These are phyloP conservation scores for Thera britannica DNA, from an alignment of 2,888 invertebrate species.

Conservation along the genomic window DNA sequence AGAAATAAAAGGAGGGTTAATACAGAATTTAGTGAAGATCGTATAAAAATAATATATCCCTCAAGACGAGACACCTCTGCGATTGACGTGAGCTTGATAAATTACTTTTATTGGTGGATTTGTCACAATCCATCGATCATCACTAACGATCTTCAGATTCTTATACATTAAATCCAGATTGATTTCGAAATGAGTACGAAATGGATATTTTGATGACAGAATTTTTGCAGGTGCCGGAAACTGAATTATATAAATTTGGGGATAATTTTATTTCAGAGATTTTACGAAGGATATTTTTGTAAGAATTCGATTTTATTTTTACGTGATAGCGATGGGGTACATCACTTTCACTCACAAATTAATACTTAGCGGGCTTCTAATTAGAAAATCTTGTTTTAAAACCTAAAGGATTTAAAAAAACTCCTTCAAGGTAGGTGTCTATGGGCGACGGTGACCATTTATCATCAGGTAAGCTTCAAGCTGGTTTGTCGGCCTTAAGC, in stretches of 20 bases:
- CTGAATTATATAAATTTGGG: background rate
- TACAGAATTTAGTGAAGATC: background rate
- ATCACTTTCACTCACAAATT: too few relatives aligned
- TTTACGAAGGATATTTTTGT: background rate
- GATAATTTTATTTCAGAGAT: background rate
- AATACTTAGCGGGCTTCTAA: too few relatives aligned
- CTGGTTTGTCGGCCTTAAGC: too few relatives aligned
- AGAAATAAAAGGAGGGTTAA: background rate
- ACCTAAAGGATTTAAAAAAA: too few relatives aligned
- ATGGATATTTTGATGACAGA: background rate
- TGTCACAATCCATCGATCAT: conserved; percentile 61
- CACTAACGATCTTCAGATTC: conserved; percentile 44
- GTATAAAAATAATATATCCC: conserved; percentile 23
- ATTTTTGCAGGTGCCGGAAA: background rate
- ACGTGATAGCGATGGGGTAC: too few relatives aligned
- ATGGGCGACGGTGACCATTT: too few relatives aligned
- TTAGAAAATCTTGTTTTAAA: too few relatives aligned
- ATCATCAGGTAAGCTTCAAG: too few relatives aligned
- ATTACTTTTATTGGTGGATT: conserved; percentile 69
- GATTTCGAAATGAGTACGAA: conserved; percentile 38
- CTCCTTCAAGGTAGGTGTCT: too few relatives aligned
- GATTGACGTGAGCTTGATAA: conserved; percentile 65
- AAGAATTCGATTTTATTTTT: too few relatives aligned
- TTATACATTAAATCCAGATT: conserved; percentile 46
- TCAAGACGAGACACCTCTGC: conserved; percentile 44